Evolutionary conservation across 2,797 vertebrate genomes (phyloP).

Genomic region (Xerus rutilus): DNA sequence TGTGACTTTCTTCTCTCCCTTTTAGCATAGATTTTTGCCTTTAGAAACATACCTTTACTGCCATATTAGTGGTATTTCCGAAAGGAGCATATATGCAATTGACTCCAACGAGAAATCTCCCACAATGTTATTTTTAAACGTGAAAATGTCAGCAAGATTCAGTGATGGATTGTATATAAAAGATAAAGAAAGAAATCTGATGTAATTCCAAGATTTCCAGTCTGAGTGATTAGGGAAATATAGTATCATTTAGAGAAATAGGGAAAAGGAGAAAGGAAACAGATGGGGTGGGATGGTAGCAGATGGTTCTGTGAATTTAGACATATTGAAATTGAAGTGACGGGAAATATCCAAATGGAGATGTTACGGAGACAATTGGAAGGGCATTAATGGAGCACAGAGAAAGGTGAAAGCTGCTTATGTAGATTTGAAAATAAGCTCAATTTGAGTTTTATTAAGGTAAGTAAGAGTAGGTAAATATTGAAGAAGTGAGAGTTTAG

Average conservation of each 20-base stretch:
- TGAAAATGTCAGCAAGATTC: constrained; percentile 5
- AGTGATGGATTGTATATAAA: neutral
- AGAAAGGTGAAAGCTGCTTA: neutral
- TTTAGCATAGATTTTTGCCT: neutral
- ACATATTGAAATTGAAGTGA: constrained; percentile 66
- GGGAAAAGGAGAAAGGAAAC: constrained; percentile 16
- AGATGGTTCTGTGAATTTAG: constrained; percentile 66
- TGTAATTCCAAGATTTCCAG: constrained; percentile 39
- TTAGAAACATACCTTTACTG: neutral
- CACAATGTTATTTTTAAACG: constrained; percentile 4
- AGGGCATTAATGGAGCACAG: neutral
- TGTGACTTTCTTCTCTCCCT: neutral
- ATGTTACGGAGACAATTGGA: constrained; percentile 36
- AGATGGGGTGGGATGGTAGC: constrained; percentile 59
- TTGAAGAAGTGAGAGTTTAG: neutral
- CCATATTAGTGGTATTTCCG: neutral
- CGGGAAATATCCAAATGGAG: constrained; percentile 63
- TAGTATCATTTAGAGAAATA: constrained; percentile 32
- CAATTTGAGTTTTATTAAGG: neutral
- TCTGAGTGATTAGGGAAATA: constrained; percentile 51
- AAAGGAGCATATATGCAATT: neutral
- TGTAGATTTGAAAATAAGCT: neutral
- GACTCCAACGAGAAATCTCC: neutral
- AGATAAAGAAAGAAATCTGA: neutral
- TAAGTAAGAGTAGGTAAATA: neutral